Evolutionary conservation across 2,888 invertebrate species (phyloP), one percentile per base, ranked within the genome.

Genomic region (Drosophila multiciliata): DNA sequence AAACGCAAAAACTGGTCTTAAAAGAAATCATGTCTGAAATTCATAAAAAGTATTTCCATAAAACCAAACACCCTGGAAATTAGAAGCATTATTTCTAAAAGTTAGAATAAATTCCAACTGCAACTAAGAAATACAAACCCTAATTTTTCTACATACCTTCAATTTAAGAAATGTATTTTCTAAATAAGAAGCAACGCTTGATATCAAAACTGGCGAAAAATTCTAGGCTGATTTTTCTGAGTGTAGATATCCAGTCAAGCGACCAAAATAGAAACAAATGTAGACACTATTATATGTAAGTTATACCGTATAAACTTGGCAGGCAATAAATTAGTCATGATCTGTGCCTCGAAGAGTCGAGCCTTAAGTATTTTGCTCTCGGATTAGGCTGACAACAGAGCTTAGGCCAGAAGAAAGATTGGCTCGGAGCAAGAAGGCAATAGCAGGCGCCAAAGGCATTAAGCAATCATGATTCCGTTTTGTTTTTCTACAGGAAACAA

Each of bases 381-480:
- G 48, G 71, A 75, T 76, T 63, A 76, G 59, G 9, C 62, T 63
- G 75, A 71, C 71, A 76, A 58, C 48, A 65, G 77, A 71, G 75
- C 71, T 75, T 71, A 63, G 33, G 45, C 33, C 23, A 11, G 36
- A 36, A 61, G 45, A 61, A 17, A n/a, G 45, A 76, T 76, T 36
- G 77, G 67, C 45, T 71, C 57, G 35, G 68, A 26, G 40, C 26
- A 38, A 53, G 32, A 29, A 60, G 50, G 29, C 50, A 74, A 68
- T 49, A 69, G 61, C 69, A 69, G 70, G 65, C 70, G 75, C 64
- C 64, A 63, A 40, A 26, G 49, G 29, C 57, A 73, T 73, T 52
- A 58, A 48, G 48, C 29, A 42, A 12, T 66, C 58, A 66, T 73
- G 59, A 73, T 55, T 65, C 54, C 45, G 35, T 38, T 61, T 54